Evolutionary conservation across 2,797 vertebrate genomes (phyloP).

Genomic region (Leuciscus waleckii): DNA sequence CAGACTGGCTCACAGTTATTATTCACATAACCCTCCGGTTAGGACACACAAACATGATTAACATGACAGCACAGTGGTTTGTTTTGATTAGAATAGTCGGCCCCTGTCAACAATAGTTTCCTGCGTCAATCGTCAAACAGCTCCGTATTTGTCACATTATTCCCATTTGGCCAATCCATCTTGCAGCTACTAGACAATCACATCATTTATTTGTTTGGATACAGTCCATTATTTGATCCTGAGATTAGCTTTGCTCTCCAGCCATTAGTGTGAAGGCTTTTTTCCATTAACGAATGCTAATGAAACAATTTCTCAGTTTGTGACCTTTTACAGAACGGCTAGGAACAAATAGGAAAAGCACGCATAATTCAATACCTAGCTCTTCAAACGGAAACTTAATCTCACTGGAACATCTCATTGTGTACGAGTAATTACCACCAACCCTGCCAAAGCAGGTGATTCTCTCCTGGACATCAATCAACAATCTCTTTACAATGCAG

Average conservation of each 20-base stretch:
- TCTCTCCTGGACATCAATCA: slow-evolving; percentile 52
- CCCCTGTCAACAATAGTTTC: slow-evolving; percentile 40
- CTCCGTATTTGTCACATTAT: slow-evolving; percentile 36
- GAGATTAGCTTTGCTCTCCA: slow-evolving; percentile 62
- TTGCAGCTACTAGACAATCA: slow-evolving; percentile 47
- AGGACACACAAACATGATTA: slow-evolving; percentile 65
- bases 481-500: slow-evolving; percentile 50
- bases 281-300: slow-evolving; percentile 62
- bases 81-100: slow-evolving; percentile 64
- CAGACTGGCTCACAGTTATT: slow-evolving; percentile 27
- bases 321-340: slow-evolving; percentile 58
- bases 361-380: slow-evolving; percentile 44
- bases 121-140: slow-evolving; percentile 48
- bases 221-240: slow-evolving; percentile 57
- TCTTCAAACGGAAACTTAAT: slow-evolving; percentile 43
- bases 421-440: slow-evolving; percentile 52
- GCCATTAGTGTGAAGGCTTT: slow-evolving; percentile 52
- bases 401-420: slow-evolving; percentile 46
- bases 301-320: slow-evolving; percentile 62
- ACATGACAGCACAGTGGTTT: slow-evolving; percentile 60
- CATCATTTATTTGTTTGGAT: slow-evolving; percentile 62
- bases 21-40: slow-evolving; percentile 51
- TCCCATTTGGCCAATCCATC: slow-evolving; percentile 39
- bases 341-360: slow-evolving; percentile 35
- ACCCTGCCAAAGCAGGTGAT: slow-evolving; percentile 28